Conservation (phyloP, 64 coral and sea anemone species). For the Actinia tenebrosa region DNA sequence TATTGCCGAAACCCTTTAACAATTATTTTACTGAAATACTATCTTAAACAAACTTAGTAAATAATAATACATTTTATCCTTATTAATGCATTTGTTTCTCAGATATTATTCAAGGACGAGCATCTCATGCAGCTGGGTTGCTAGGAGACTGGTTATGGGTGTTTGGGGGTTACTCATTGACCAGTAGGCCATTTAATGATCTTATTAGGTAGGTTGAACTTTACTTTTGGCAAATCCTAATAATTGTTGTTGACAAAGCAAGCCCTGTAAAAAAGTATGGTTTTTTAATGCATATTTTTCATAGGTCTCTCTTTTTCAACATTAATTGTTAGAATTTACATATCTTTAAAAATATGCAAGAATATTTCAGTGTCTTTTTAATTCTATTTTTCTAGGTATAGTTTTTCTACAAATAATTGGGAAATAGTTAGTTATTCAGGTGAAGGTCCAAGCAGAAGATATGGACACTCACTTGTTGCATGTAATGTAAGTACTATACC, state of each 20-base stretch:
- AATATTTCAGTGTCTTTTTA: neutral
- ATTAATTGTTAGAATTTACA: no score
- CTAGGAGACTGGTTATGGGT: slow-evolving; percentile 57
- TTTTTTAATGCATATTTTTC: no score
- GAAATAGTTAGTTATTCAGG: slow-evolving; percentile 28
- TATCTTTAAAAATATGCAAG: no score
- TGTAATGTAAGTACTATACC: slow-evolving; percentile 35
- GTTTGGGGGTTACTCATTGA: slow-evolving; percentile 46
- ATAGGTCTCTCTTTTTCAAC: no score
- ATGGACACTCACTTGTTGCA: slow-evolving; percentile 49
- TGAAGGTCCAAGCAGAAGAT: slow-evolving; percentile 19
- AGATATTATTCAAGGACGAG: slow-evolving; percentile 26
- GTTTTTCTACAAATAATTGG: slow-evolving; percentile 54
- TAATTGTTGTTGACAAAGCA: no score
- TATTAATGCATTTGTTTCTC: neutral
- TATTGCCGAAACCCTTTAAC: no score
- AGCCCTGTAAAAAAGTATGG: no score
- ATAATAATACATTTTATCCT: no score
- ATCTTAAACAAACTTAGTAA: no score
- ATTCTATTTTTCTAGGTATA: slow-evolving; percentile 22
- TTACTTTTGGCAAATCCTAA: neutral
- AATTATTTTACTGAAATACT: no score
- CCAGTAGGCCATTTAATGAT: slow-evolving; percentile 8
- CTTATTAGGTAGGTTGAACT: slow-evolving; percentile 28
- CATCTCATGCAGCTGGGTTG: slow-evolving; percentile 34